A percentile compares a stretch with the other conserved stretches of the same genome.
Conservation (phyloP, 23 tunicate species). For the Ascidia mentula region DNA sequence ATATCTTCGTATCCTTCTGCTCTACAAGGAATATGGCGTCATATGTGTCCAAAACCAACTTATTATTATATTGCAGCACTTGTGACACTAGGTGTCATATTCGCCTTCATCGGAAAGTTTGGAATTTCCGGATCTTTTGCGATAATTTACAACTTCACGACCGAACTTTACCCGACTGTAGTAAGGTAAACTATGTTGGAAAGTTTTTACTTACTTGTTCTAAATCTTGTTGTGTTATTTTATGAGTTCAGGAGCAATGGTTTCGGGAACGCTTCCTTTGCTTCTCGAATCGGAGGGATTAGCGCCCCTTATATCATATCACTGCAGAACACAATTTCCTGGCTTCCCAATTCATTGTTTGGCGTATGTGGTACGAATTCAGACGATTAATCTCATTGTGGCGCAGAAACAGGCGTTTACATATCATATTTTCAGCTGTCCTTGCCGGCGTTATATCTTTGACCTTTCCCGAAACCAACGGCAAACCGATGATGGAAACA, state of each 20-base stretch:
- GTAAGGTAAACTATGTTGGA: slow-evolving; percentile 13
- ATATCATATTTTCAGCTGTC: background rate
- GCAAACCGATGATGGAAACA: slow-evolving; percentile 28
- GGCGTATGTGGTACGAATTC: slow-evolving; percentile 21
- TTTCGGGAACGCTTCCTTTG: slow-evolving; percentile 37
- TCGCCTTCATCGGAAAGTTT: slow-evolving; percentile 38
- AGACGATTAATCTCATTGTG: background rate
- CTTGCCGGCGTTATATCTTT: slow-evolving; percentile 12
- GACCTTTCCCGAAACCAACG: slow-evolving; percentile 30
- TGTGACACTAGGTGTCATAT: slow-evolving; percentile 7
- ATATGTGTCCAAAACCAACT: no score
- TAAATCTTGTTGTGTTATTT: background rate
- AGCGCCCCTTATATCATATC: slow-evolving; percentile 51
- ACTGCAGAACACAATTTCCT: slow-evolving; percentile 1
- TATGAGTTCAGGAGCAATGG: slow-evolving; percentile 44
- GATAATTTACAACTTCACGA: slow-evolving; percentile 7
- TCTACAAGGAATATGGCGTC: no score
- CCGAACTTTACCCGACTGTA: slow-evolving; percentile 16
- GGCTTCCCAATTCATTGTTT: slow-evolving; percentile 63
- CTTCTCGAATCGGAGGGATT: slow-evolving; percentile 56
- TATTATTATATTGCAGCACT: slow-evolving; percentile 16
- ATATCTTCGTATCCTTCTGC: no score
- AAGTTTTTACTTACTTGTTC: no score
- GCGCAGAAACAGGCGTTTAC: background rate
- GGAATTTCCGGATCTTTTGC: slow-evolving; percentile 30